A percentile compares a stretch with the other conserved stretches of the same genome.
Evolutionary conservation across 2,888 invertebrate species (phyloP).

Genomic region (Amiota mariae): DNA sequence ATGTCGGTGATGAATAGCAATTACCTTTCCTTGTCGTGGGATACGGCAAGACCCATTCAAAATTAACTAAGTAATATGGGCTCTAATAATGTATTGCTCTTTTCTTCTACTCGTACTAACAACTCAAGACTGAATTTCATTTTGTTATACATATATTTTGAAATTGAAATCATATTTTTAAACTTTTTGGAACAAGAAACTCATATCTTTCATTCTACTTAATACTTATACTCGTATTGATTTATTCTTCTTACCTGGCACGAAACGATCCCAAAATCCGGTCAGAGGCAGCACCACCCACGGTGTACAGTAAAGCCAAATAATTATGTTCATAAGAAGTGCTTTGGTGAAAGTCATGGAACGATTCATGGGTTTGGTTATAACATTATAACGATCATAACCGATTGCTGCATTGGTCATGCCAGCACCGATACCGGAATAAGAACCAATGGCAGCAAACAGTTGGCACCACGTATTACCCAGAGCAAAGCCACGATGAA

Average conservation of each 20-base stretch:
- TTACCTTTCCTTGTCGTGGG: too few species aligned
- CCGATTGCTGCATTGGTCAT: slow-evolving; percentile 90
- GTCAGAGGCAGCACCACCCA: slow-evolving; percentile 86
- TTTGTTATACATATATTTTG: too few species aligned
- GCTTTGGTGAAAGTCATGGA: slow-evolving; percentile 86
- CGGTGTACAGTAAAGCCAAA: slow-evolving; percentile 86
- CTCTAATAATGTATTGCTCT: too few species aligned
- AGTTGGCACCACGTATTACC: slow-evolving; percentile 85
- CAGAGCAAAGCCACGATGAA: slow-evolving; percentile 83
- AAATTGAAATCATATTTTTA: too few species aligned
- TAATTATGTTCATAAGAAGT: slow-evolving; percentile 80
- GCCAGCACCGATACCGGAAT: slow-evolving; percentile 85
- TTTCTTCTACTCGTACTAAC: too few species aligned
- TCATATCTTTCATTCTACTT: too few species aligned
- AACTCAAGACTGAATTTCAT: too few species aligned
- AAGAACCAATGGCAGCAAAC: slow-evolving; percentile 83
- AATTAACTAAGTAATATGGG: too few species aligned
- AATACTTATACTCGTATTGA: not conserved
- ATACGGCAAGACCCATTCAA: too few species aligned
- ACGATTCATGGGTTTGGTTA: slow-evolving; percentile 87
- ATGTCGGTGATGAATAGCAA: slow-evolving; percentile 18
- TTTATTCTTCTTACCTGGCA: slow-evolving; percentile 76
- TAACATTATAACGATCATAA: slow-evolving; percentile 84
- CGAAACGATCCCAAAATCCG: slow-evolving; percentile 88
- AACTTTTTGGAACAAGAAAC: too few species aligned